Conservation (phyloP, 1,140 invertebrate species). For the Euschistus heros region DNA sequence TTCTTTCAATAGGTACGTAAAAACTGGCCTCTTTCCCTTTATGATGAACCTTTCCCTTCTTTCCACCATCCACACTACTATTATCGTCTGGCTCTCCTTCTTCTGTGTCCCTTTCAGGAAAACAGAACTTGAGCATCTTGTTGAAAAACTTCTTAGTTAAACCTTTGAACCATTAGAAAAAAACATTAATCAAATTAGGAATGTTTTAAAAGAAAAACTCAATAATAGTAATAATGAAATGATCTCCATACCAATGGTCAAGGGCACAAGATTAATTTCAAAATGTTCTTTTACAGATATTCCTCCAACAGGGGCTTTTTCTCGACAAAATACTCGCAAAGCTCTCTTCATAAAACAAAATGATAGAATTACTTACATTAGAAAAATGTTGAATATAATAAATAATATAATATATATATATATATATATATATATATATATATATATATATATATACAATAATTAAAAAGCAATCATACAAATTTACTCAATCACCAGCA, state of each 20-base stretch:
- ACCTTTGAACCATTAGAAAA: conserved; percentile 38
- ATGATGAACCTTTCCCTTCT: conserved; percentile 31
- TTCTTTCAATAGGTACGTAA: conserved; percentile 72
- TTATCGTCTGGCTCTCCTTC: conserved; percentile 56
- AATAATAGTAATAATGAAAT: too few relatives aligned
- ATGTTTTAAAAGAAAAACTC: too few relatives aligned
- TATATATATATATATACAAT: too few relatives aligned
- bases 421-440: too few relatives aligned
- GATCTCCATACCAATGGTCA: conserved; percentile 65
- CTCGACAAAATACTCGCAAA: conserved; percentile 75
- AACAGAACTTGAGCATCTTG: conserved; percentile 96
- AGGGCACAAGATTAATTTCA: conserved; percentile 88
- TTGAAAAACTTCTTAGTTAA: conserved; percentile 96
- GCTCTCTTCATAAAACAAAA: conserved; percentile 47
- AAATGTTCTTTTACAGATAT: conserved; percentile 98
- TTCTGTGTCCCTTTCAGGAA: conserved; percentile 89
- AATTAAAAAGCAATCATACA: too few relatives aligned
- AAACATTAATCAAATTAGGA: too few relatives aligned
- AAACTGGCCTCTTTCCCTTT: conserved; percentile 72
- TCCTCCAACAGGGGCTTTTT: conserved; percentile 86
- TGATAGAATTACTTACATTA: background rate
- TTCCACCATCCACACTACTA: conserved; percentile 40
- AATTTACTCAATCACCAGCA: too few relatives aligned
- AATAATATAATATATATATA: background rate
- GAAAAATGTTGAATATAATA: background rate